Percentiles rank a stretch among this genome's conserved stretches.
These are phyloP conservation scores for Ictalurus furcatus DNA, from an alignment of 2,113 vertebrate species.

Conservation along the genomic window DNA sequence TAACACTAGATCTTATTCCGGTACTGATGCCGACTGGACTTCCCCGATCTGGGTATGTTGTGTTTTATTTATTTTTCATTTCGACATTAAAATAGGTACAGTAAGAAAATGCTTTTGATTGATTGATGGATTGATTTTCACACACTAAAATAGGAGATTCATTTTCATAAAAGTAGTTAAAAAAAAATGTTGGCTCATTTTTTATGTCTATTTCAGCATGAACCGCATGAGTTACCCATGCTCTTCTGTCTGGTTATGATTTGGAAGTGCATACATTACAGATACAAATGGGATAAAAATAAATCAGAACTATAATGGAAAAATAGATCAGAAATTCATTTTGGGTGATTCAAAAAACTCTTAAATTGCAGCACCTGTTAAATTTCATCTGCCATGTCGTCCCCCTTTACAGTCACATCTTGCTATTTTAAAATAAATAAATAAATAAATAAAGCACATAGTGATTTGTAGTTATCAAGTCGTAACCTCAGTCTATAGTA, in stretches of 20 bases:
- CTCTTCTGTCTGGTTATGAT: not conserved
- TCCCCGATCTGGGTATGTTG: not conserved
- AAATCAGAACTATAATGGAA: not conserved
- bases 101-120: not conserved
- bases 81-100: not conserved
- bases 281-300: too few species aligned
- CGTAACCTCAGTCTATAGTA: not conserved
- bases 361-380: not conserved
- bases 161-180: not conserved
- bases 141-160: not conserved
- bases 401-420: not conserved
- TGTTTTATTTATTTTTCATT: not conserved
- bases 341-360: not conserved
- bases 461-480: too few species aligned
- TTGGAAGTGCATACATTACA: too few species aligned
- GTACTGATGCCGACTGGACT: not conserved
- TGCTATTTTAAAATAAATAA: not conserved
- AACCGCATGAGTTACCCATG: too few species aligned
- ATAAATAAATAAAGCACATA: not conserved
- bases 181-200: too few species aligned
- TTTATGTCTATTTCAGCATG: too few species aligned
- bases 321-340: not conserved
- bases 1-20: not conserved
- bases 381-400: not conserved
- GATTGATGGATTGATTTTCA: not conserved